Evolutionary conservation across 2,797 vertebrate genomes (phyloP).

Genomic region (Morus bassanus): DNA sequence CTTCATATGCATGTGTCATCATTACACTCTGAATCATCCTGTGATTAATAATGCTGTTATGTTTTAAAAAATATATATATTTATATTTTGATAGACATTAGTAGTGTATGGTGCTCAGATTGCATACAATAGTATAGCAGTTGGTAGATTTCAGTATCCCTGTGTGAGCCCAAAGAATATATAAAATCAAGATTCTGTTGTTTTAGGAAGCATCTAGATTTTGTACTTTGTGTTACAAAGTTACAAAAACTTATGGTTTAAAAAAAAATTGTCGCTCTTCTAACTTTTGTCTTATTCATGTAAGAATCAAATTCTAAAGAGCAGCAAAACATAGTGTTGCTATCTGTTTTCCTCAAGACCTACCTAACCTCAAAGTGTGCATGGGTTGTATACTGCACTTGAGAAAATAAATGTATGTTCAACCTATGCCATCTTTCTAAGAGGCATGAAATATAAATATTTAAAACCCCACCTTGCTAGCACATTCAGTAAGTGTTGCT

Average conservation of each 20-base stretch:
- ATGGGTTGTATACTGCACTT: not conserved
- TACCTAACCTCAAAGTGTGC: not conserved
- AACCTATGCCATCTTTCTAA: not conserved
- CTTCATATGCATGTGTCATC: constrained; percentile 32
- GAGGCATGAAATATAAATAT: not conserved
- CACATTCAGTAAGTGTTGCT: not conserved
- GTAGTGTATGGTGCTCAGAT: constrained; percentile 34
- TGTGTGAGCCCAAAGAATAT: not conserved
- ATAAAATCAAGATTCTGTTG: not conserved
- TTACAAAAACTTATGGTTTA: not conserved
- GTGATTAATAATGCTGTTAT: constrained; percentile 42
- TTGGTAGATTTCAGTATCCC: constrained; percentile 35
- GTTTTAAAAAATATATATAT: constrained; percentile 45
- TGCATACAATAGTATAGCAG: constrained; percentile 20
- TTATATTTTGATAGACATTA: constrained; percentile 52
- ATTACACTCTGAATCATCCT: constrained; percentile 36
- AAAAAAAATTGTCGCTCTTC: not conserved
- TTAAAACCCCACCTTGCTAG: not conserved
- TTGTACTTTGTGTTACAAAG: not conserved
- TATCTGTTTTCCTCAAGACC: not conserved
- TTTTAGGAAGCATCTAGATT: not conserved
- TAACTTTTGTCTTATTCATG: not conserved
- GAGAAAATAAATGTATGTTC: not conserved
- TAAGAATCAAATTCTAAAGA: not conserved
- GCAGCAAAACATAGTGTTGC: not conserved